These are phyloP conservation scores for Anniella stebbinsi DNA, from an alignment of 2,797 vertebrate genomes.

Conservation along the genomic window DNA sequence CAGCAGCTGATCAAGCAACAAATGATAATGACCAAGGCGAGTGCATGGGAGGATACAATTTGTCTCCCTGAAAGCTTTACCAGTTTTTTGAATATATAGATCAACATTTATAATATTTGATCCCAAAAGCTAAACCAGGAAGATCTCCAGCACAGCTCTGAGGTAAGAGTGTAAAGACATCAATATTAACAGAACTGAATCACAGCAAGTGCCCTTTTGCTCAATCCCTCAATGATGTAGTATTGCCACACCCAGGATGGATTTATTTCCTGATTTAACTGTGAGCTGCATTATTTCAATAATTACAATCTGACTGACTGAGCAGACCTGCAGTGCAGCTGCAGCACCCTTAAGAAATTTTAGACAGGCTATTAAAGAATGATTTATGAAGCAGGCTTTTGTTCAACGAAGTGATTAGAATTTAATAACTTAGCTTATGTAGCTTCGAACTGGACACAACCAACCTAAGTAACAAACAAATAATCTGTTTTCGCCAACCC, in stretches of 20 bases:
- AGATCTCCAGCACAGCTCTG: conserved; percentile 22
- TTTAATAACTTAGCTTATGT: conserved; percentile 76
- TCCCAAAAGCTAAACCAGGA: background rate
- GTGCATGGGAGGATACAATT: no score
- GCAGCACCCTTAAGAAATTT: conserved; percentile 73
- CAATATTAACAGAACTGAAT: conserved; percentile 45
- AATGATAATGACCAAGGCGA: no score
- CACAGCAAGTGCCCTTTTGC: background rate
- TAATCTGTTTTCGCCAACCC: conserved; percentile 7
- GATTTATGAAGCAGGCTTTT: conserved; percentile 79
- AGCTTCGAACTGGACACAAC: conserved; percentile 66
- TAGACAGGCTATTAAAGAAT: conserved; percentile 78
- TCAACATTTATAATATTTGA: background rate
- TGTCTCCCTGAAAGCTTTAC: background rate
- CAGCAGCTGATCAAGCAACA: background rate
- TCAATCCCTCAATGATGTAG: conserved; percentile 10
- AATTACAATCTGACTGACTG: conserved; percentile 64
- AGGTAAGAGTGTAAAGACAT: conserved; percentile 45
- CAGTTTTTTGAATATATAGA: background rate
- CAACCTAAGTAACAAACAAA: conserved; percentile 54
- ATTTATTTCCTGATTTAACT: conserved; percentile 64
- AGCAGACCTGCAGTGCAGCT: conserved; percentile 62
- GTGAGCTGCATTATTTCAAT: conserved; percentile 68
- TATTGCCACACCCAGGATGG: conserved; percentile 40
- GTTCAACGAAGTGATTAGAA: conserved; percentile 79